A percentile compares a stretch with the other conserved stretches of the same genome.
These are phyloP conservation scores for Sinohyriopsis cumingii DNA, from an alignment of 2,888 invertebrate species.

Conservation along the genomic window DNA sequence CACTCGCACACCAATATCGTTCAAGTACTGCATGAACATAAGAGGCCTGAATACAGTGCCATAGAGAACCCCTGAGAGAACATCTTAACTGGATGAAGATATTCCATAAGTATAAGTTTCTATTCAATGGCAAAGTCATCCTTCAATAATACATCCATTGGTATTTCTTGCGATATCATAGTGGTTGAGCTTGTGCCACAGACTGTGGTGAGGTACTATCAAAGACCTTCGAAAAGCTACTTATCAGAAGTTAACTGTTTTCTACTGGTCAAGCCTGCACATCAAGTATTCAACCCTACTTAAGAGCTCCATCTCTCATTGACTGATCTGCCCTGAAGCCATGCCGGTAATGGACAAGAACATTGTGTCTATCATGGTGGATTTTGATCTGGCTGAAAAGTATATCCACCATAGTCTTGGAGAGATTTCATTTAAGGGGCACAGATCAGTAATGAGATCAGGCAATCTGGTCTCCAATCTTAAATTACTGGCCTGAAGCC, in stretches of 20 bases:
- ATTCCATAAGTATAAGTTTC: conserved; percentile 2
- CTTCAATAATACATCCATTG: too few species aligned
- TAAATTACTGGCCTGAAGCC: too few species aligned
- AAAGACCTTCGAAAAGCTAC: conserved; percentile 10
- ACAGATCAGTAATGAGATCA: too few species aligned
- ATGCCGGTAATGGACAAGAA: conserved; percentile 14
- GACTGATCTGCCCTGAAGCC: conserved; percentile 11
- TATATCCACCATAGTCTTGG: neutral
- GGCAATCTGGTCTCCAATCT: too few species aligned
- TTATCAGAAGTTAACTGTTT: conserved; percentile 10
- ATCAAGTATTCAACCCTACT: conserved; percentile 9
- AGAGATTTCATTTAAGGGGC: too few species aligned
- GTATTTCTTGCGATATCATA: conserved; percentile 9
- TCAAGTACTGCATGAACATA: conserved; percentile 4
- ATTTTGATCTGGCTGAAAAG: conserved; percentile 13
- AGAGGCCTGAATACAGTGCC: conserved; percentile 2
- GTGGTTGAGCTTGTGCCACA: conserved; percentile 13
- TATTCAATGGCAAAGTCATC: conserved; percentile 9
- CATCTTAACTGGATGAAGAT: conserved; percentile 1
- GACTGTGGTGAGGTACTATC: conserved; percentile 10
- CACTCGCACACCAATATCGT: neutral
- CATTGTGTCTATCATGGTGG: conserved; percentile 5
- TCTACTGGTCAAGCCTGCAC: conserved; percentile 6
- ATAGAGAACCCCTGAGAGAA: conserved; percentile 5
- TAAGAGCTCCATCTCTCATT: conserved; percentile 11